phyloP scores from a whole-genome alignment of 37 sponge, comb jelly and placozoan genomes.

The Cladorhizidae sp. region DNA sequence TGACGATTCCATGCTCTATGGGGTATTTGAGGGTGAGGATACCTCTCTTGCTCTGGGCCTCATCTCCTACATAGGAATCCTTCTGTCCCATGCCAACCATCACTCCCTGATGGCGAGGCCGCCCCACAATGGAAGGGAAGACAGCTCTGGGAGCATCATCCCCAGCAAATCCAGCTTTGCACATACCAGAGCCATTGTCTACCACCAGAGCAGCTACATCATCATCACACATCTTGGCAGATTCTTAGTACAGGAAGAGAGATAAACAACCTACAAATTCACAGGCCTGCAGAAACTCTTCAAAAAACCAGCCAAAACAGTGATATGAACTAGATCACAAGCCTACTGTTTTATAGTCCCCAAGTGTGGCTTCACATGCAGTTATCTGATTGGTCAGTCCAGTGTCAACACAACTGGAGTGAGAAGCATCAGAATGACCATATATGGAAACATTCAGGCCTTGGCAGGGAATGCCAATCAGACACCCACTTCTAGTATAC shows the following conservation, averaged over 20 bases:
- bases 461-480: no score
- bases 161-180: slow-evolving; percentile 99
- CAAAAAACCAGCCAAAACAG: background rate
- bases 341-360: slow-evolving; percentile 19
- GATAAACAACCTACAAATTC: background rate
- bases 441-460: slow-evolving; percentile 5
- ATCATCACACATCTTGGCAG: slow-evolving; percentile 51
- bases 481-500: no score
- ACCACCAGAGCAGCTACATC: slow-evolving; percentile 98
- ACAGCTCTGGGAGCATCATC: slow-evolving; percentile 99
- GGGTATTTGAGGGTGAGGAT: slow-evolving; percentile 99
- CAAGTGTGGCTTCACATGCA: background rate
- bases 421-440: slow-evolving; percentile 1
- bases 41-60: slow-evolving; percentile 99
- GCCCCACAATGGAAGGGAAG: slow-evolving; percentile 99
- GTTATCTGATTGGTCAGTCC: slow-evolving; percentile 44
- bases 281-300: background rate
- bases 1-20: slow-evolving; percentile 99
- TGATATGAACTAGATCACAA: background rate
- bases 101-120: slow-evolving; percentile 99
- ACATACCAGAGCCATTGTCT: slow-evolving; percentile 99
- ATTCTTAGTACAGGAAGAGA: background rate
- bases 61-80: slow-evolving; percentile 99
- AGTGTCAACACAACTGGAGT: slow-evolving; percentile 22
- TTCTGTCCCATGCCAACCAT: slow-evolving; percentile 99